phyloP scores from a whole-genome alignment of 2,113 vertebrate genomes.

The Talpa occidentalis region DNA sequence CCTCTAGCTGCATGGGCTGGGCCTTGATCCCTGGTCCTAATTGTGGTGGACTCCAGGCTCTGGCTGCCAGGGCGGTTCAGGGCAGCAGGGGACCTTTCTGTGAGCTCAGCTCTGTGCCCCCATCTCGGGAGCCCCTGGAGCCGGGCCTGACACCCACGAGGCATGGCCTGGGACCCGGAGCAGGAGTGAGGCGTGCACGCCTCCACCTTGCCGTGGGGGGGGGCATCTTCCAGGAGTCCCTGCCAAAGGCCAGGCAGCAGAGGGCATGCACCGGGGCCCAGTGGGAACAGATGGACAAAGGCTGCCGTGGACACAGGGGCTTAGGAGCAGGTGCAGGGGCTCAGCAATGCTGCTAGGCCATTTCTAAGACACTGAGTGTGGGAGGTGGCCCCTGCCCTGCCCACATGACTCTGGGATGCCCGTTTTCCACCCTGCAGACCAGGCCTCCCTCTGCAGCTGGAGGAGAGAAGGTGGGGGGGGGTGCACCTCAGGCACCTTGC shows the following conservation, averaged over 20 bases:
- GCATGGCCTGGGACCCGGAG: fast-evolving
- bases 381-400: too few species aligned
- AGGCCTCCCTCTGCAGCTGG: neutral
- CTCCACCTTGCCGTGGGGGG: neutral
- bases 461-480: too few species aligned
- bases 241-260: neutral
- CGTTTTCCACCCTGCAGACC: neutral
- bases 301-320: neutral
- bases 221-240: neutral
- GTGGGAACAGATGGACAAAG: neutral
- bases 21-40: neutral
- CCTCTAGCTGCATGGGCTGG: neutral
- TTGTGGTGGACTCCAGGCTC: neutral
- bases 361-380: neutral
- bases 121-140: neutral
- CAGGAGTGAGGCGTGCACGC: neutral
- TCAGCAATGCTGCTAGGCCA: too few species aligned
- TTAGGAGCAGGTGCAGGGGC: neutral
- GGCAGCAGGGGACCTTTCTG: neutral
- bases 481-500: too few species aligned
- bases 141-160: neutral
- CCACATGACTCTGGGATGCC: neutral
- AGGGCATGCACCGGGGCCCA: neutral
- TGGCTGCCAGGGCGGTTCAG: neutral
- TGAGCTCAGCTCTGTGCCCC: neutral